Base-by-base conservation (phyloP, 1,140 invertebrate genomes). In the Camponotus pennsylvanicus region DNA sequence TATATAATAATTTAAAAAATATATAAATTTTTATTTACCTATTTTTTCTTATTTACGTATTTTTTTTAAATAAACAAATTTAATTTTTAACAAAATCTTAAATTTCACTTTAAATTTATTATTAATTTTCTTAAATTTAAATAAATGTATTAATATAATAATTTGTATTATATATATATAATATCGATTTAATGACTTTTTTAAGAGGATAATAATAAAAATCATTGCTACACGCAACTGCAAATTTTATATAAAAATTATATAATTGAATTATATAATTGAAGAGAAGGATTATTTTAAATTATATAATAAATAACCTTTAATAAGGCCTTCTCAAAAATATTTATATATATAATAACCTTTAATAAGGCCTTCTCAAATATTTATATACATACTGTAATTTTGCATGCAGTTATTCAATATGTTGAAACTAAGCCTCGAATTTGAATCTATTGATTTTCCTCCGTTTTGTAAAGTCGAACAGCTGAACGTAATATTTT, bases 401-500 rank as follows among this genome's bases (percentile, higher is more conserved):
- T 42, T 61, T 61, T 27, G 13, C 37, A 27, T 55, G 15, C 15
- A 7, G 3, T 11, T 9, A 45, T 66, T 78, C 2, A 49, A 79
- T 37, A 59, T 66, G 8, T n/a, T n/a, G 21, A 37, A 79, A 67
- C 6, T 40, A 42, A 66, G 9, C 69, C 45, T 67, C 18, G 13
- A 64, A 79, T 27, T 55, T 55, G n/a, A 52, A 13, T 69, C 45
- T 18, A 32, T 64, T 42, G 32, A 9, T 82, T 71, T 82, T 71
- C 52, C 21, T 71, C n/a, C 55, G 37, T 71, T 77, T 79, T 66
- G 42, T 42, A 8, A 45, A 52, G 13, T 7, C 15, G 52, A 83
- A 49, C 42, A 78, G 73, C 66, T 82, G 61, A 11, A 84, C 32
- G 57, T 27, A 52, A 84, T 84, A 84, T 77, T 76, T 78, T 8